These are phyloP conservation scores for Aporophyla nigra DNA, from an alignment of 2,888 invertebrate genomes.

Conservation along the genomic window DNA sequence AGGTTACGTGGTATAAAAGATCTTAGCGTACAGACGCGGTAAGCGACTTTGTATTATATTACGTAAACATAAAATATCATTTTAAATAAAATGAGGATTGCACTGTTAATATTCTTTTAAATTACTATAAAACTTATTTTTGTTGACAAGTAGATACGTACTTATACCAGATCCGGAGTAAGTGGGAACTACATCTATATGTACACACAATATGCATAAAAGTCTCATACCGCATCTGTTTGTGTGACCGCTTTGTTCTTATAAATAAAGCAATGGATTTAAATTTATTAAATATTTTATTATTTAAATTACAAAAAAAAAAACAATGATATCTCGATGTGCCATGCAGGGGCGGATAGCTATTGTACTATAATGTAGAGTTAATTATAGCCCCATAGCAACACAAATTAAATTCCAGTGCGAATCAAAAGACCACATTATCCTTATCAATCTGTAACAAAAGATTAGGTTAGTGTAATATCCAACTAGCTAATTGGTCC, in stretches of 20 bases:
- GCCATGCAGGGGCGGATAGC: neutral
- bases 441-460: slow-evolving; percentile 30
- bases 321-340: neutral
- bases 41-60: no score
- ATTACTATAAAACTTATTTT: neutral
- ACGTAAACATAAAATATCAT: no score
- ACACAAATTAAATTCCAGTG: slow-evolving; percentile 3
- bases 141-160: neutral
- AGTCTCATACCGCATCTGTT: neutral
- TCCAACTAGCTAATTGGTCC: slow-evolving; percentile 46
- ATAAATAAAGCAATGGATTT: neutral
- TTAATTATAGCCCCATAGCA: neutral
- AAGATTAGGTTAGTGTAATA: slow-evolving; percentile 43
- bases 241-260: neutral
- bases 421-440: slow-evolving; percentile 1
- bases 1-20: no score
- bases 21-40: no score
- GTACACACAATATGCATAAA: neutral
- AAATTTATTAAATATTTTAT: no score
- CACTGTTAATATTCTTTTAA: neutral
- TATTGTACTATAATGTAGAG: neutral
- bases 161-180: neutral
- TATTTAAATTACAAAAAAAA: neutral
- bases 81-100: neutral
- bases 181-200: neutral